phyloP scores from a whole-genome alignment of 2,113 vertebrate genomes.

The Plotosus lineatus region DNA sequence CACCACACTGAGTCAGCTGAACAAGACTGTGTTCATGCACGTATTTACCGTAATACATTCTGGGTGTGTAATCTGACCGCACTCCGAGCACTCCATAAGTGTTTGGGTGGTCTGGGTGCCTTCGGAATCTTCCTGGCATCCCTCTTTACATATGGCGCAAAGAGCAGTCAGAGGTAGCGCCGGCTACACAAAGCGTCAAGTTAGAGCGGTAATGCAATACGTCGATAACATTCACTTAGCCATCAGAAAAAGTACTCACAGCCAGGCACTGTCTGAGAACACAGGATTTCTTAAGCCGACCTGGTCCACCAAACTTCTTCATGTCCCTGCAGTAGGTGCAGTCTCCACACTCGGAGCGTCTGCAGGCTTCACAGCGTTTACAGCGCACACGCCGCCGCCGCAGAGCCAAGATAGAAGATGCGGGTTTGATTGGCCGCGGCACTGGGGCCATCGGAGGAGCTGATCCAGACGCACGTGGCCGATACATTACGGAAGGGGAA shows the following conservation, averaged over 20 bases:
- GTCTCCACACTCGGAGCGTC: slow-evolving; percentile 87
- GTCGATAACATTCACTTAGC: neutral
- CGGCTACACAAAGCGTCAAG: slow-evolving; percentile 75
- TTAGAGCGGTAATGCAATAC: neutral
- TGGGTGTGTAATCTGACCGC: slow-evolving; percentile 90
- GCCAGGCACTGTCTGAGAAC: slow-evolving; percentile 87
- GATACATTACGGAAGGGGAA: slow-evolving; percentile 62
- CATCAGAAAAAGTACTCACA: slow-evolving; percentile 71
- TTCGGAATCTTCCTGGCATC: slow-evolving; percentile 78
- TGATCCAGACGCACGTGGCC: slow-evolving; percentile 61
- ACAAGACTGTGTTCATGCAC: neutral
- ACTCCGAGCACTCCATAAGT: slow-evolving; percentile 98
- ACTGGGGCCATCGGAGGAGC: slow-evolving; percentile 71
- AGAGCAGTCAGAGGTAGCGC: slow-evolving; percentile 91
- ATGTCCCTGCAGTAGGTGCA: slow-evolving; percentile 94
- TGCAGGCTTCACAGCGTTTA: slow-evolving; percentile 88
- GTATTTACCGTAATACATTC: slow-evolving; percentile 86
- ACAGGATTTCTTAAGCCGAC: slow-evolving; percentile 92
- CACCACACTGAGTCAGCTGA: slow-evolving; percentile 2
- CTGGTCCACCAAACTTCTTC: slow-evolving; percentile 93
- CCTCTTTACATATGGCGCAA: slow-evolving; percentile 90
- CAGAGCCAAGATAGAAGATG: slow-evolving; percentile 83
- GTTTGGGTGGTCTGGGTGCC: slow-evolving; percentile 82
- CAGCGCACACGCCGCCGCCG: slow-evolving; percentile 87
- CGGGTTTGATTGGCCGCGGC: slow-evolving; percentile 72